Evolutionary conservation across 2,888 invertebrate species (phyloP).

Genomic region (Brachylomia viminalis): DNA sequence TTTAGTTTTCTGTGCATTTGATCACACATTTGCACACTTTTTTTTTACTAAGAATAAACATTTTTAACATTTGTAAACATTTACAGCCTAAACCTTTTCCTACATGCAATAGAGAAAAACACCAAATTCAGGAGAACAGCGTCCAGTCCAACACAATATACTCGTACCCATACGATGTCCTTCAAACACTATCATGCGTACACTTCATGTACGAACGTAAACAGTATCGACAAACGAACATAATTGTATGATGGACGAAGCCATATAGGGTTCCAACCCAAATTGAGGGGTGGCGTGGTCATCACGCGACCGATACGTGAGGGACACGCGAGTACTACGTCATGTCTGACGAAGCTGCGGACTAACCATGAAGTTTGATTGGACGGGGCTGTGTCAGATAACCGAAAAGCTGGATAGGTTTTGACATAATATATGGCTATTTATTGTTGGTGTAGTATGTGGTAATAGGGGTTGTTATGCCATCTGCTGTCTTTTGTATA

Average conservation of each 20-base stretch:
- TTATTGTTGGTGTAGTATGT: background rate
- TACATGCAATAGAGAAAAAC: background rate
- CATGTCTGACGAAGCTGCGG: slow-evolving; percentile 50
- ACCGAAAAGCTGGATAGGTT: slow-evolving; percentile 5
- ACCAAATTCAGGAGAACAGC: background rate
- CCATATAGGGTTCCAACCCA: slow-evolving; percentile 70
- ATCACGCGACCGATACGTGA: slow-evolving; percentile 44
- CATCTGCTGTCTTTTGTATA: background rate
- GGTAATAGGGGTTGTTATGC: background rate
- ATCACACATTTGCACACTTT: background rate
- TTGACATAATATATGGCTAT: background rate
- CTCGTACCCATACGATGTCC: slow-evolving; percentile 14
- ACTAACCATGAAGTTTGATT: slow-evolving; percentile 23
- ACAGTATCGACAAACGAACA: slow-evolving; percentile 32
- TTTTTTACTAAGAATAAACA: background rate
- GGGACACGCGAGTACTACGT: slow-evolving; percentile 62
- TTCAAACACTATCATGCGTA: slow-evolving; percentile 44
- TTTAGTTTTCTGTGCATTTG: background rate
- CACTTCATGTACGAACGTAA: slow-evolving; percentile 40
- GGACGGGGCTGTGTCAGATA: slow-evolving; percentile 8
- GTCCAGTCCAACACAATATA: background rate
- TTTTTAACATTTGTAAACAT: slow-evolving; percentile 2
- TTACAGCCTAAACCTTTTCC: background rate
- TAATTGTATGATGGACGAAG: slow-evolving; percentile 63
- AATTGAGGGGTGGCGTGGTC: slow-evolving; percentile 67